Conservation (phyloP, 2,113 vertebrate genomes). For the Rousettus leschenaultii region DNA sequence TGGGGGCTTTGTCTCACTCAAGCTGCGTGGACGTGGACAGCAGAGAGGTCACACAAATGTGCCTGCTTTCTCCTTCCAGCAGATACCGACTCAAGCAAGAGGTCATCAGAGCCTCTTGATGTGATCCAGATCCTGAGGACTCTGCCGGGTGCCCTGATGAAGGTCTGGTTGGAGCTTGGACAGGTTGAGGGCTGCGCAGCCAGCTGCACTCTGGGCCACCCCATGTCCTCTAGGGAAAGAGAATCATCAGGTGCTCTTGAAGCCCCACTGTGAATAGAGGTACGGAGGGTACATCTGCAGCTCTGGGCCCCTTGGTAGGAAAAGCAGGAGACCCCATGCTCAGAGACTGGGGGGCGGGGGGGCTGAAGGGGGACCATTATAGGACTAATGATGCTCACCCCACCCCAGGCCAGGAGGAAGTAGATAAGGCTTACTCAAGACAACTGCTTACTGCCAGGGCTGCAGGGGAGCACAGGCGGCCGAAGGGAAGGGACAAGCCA, state of each 20-base stretch:
- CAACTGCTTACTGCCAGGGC: background rate
- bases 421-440: constrained; percentile 38
- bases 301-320: background rate
- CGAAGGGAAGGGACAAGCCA: background rate
- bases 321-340: background rate
- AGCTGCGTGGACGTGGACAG: background rate
- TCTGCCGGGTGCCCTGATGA: background rate
- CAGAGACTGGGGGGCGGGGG: background rate
- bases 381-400: background rate
- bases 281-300: background rate
- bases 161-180: background rate
- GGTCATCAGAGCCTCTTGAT: background rate
- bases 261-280: background rate
- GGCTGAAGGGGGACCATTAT: accelerated
- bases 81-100: background rate
- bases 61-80: background rate
- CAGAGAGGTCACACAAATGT: background rate
- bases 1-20: background rate
- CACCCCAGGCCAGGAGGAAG: constrained; percentile 27
- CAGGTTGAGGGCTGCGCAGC: accelerated
- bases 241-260: background rate
- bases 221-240: background rate
- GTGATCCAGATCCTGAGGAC: background rate
- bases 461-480: accelerated
- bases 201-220: no score